Base-by-base conservation (phyloP, 2,797 vertebrate species). In the Falco columbarius region DNA sequence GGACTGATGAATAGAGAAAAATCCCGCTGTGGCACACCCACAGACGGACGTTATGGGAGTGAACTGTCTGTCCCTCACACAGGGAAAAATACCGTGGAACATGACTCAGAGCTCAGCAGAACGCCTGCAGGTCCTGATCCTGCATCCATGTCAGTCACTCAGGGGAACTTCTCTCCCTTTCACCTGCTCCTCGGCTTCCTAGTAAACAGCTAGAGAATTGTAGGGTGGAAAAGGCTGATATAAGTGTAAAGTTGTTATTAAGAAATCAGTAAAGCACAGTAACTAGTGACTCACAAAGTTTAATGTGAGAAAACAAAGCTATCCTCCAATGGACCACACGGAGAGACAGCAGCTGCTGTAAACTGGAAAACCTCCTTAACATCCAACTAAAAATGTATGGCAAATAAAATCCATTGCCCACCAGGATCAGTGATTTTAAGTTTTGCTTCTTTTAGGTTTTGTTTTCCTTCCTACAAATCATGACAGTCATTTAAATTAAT, bases 271-370 rank as follows among this genome's bases (percentile, higher is more conserved):
- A 84, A 89, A 91, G 76, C 80, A 79, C 58, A 84, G 55, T 66
- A 89, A 81, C 72, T 46, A 46, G 58, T 83, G 89, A 96, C 51
- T 95, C 85, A 92, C 75, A 13, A 83, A 74, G 36, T 88, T 84
- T 84, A 91, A 83, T 79, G 27, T 44, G 58, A 92, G 86, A 58
- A 95, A 95, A 90, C 85, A 95, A 96, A 96, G 84, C 91, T 91
- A 14, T 84, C 62, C 54, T 95, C 95, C 94, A 94, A 70, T 76
- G 73, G 90, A 84, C 87, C 93, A 76, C 91, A 81, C 59, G 59
- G 79, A 77, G 82, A 81, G 42, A 82, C 51, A 66, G 79, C 51
- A 74, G 72, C 86, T 81, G 77, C 14, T 91, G 52, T 58, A 88
- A 94, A 79, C 38, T 86, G 44, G 52, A 82, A 96, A 94, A 52